Evolutionary conservation across 1,140 invertebrate genomes (phyloP).

Genomic region (Leptinotarsa defecta): DNA sequence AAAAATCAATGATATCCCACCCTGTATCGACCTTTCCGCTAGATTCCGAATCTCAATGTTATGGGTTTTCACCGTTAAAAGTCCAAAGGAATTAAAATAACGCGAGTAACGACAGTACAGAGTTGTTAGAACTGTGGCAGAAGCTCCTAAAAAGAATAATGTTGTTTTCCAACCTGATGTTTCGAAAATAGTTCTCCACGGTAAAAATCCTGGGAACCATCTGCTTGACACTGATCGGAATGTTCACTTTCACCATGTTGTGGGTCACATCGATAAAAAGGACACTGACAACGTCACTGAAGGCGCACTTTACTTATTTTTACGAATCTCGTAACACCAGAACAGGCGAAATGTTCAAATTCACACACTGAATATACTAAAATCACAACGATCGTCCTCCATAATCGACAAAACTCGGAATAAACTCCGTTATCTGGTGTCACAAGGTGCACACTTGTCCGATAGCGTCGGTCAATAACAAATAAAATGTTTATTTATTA

Average conservation of each 20-base stretch:
- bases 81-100: too few relatives aligned
- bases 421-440: slow-evolving; percentile 22
- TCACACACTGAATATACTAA: neutral
- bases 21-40: too few relatives aligned
- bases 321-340: too few relatives aligned
- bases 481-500: slow-evolving; percentile 7
- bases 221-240: slow-evolving; percentile 13
- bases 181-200: slow-evolving; percentile 23
- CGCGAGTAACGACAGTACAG: too few relatives aligned
- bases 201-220: slow-evolving; percentile 21
- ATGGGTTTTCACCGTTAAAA: too few relatives aligned
- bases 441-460: neutral
- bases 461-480: slow-evolving; percentile 16
- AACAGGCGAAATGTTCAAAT: neutral
- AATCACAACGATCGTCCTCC: neutral
- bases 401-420: neutral
- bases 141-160: neutral
- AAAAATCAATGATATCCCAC: too few relatives aligned
- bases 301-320: neutral
- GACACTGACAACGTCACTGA: neutral
- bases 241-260: slow-evolving; percentile 26
- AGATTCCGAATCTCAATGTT: too few relatives aligned
- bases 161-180: slow-evolving; percentile 20
- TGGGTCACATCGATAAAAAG: neutral
- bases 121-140: too few relatives aligned